Evolutionary conservation across 2,113 vertebrate genomes (phyloP).

Genomic region (Lutjanus erythropterus): DNA sequence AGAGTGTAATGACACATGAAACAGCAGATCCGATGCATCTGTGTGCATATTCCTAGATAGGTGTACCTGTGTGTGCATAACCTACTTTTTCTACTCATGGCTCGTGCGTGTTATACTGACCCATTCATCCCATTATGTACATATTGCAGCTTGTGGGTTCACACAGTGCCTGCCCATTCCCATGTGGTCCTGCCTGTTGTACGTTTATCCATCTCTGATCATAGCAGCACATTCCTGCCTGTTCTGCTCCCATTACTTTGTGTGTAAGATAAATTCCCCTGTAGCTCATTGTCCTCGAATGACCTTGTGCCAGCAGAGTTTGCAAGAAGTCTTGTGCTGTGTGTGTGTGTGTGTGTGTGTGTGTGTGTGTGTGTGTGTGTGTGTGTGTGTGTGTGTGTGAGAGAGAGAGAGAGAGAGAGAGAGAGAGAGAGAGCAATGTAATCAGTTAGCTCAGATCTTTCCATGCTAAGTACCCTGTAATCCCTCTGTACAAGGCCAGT

Average conservation of each 20-base stretch:
- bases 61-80: slow-evolving; percentile 34
- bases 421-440: too few species aligned
- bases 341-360: slow-evolving; percentile 3
- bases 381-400: too few species aligned
- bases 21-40: slow-evolving; percentile 41
- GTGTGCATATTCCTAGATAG: slow-evolving; percentile 32
- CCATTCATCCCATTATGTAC: slow-evolving; percentile 51
- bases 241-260: slow-evolving; percentile 11
- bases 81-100: slow-evolving; percentile 53
- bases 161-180: slow-evolving; percentile 7
- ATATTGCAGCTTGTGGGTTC: slow-evolving; percentile 44
- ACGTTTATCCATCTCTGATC: slow-evolving; percentile 15
- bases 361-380: too few species aligned
- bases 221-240: not conserved
- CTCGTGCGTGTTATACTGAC: slow-evolving; percentile 41
- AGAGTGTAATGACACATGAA: slow-evolving; percentile 46
- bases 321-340: not conserved
- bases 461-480: slow-evolving; percentile 25
- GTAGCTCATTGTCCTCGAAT: slow-evolving; percentile 33
- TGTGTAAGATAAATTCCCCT: slow-evolving; percentile 12
- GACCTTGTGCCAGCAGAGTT: slow-evolving; percentile 38
- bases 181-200: slow-evolving; percentile 27
- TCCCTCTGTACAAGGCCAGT: not conserved
- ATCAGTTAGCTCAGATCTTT: slow-evolving; percentile 42
- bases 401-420: too few species aligned